Evolutionary conservation across 1,140 invertebrate species (phyloP), one percentile per base, ranked within the genome.

Genomic region (Drosophila sproati): DNA sequence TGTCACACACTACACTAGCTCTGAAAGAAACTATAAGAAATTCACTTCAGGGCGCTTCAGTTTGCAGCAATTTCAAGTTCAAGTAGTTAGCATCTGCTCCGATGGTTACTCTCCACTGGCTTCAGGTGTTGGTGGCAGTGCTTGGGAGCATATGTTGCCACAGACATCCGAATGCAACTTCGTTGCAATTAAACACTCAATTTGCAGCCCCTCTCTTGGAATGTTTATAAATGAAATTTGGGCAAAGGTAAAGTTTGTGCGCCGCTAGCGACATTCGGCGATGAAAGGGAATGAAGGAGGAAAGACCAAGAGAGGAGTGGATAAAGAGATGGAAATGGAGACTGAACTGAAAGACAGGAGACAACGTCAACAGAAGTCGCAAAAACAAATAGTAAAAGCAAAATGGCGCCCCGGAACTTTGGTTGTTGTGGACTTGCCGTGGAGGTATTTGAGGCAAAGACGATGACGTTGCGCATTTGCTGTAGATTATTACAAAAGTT

Each of bases 401-500:
- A 85, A 85, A 86, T 86, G 81, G 78, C 78, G 82, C 66, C 73
- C 74, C 62, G 77, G 61, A 85, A 86, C 74, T 86, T 85, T 76
- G 45, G 39, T 77, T 72, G 52, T 71, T 60, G 61, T 66, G 34
- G 54, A 59, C 32, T 32, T 54, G 50, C 20, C 20, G 57, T 32
- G 20, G 54, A 20, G 20, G 20, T 20, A 20, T 50, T 6, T 55
- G 35, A 60, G 51, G 67, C 54, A 64, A 75, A 78, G 77, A 80
- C 68, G 82, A 66, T 86, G 78, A 86, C 82, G 72, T 78, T 86
- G 78, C 82, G 82, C 82, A 86, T 82, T 86, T 86, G 82, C 78
- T 57, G 82, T 86, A 86, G 82, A 86, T 86, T 86, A 86, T 86
- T 86, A 82, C 82, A 86, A 86, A 87, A 86, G 82, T 86, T 86